A percentile compares a stretch with the other conserved stretches of the same genome.
phyloP scores from a whole-genome alignment of 2,113 vertebrate species.

The Leptobrachium ailaonicum region DNA sequence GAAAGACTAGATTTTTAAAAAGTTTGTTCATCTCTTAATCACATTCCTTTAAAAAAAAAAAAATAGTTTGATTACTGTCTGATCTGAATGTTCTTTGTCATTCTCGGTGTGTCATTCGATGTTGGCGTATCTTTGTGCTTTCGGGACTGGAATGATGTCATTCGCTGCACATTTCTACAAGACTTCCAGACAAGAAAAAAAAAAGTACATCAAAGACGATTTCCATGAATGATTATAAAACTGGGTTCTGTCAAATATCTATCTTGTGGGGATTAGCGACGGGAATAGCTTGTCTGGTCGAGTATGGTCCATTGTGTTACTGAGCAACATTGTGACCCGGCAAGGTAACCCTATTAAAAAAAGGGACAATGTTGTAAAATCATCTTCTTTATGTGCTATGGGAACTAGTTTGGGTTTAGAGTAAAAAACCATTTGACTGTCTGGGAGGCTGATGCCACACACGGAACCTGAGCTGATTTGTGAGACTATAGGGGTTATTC shows the following conservation, averaged over 20 bases:
- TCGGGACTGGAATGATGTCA: conserved; percentile 42
- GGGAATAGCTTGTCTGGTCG: conserved; percentile 31
- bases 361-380: conserved; percentile 28
- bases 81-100: conserved; percentile 32
- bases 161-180: conserved; percentile 32
- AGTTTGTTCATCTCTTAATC: conserved; percentile 45
- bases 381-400: conserved; percentile 38
- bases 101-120: conserved; percentile 23
- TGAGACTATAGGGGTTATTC: too few relatives aligned
- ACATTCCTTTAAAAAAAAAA: conserved; percentile 28
- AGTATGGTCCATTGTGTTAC: conserved; percentile 43
- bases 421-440: neutral
- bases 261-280: conserved; percentile 43
- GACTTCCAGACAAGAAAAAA: conserved; percentile 36
- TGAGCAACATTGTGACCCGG: conserved; percentile 43
- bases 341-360: conserved; percentile 44
- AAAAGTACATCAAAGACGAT: conserved; percentile 46
- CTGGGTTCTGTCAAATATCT: conserved; percentile 44
- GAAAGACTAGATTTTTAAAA: conserved; percentile 47
- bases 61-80: conserved; percentile 32
- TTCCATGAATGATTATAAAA: conserved; percentile 38
- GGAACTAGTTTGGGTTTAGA: conserved; percentile 29
- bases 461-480: too few relatives aligned
- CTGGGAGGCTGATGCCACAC: too few relatives aligned
- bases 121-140: conserved; percentile 44